A percentile compares a stretch with the other conserved stretches of the same genome.
Evolutionary conservation across 1,140 invertebrate genomes (phyloP).

Genomic region (Ostrea denselamellosa): DNA sequence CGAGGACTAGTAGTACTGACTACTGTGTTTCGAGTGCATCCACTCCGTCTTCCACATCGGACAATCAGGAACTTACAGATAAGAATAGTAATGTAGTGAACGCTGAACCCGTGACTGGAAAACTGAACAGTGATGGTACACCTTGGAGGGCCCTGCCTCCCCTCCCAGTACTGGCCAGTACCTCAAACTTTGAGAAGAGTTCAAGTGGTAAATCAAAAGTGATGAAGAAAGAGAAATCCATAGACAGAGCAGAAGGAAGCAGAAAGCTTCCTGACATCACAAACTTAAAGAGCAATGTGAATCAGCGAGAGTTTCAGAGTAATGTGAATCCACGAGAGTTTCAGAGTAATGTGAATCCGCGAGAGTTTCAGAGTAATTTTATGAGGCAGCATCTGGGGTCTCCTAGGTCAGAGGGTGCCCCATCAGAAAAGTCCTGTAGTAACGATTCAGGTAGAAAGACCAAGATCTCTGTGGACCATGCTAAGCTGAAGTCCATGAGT

Average conservation of each 20-base stretch:
- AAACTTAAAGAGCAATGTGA: conserved; percentile 55
- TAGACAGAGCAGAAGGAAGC: conserved; percentile 45
- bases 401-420: conserved; percentile 35
- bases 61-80: conserved; percentile 7
- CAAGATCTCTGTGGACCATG: conserved; percentile 62
- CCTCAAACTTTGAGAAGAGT: conserved; percentile 20
- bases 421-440: conserved; percentile 12
- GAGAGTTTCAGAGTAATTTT: conserved; percentile 65
- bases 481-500: conserved; percentile 55
- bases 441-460: conserved; percentile 49
- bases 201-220: conserved; percentile 27
- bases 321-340: too few relatives aligned
- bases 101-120: not conserved
- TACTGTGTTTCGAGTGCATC: not conserved
- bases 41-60: not conserved
- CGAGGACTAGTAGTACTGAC: conserved; percentile 12
- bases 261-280: conserved; percentile 63
- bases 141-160: conserved; percentile 47
- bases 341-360: conserved; percentile 56
- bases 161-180: not conserved
- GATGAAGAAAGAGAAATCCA: conserved; percentile 12
- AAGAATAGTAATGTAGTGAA: conserved; percentile 16
- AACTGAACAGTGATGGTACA: conserved; percentile 51
- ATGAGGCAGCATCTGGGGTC: conserved; percentile 62
- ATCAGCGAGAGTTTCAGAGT: conserved; percentile 52